These are phyloP conservation scores for Shargacucullia verbasci DNA, from an alignment of 2,888 invertebrate species.

Conservation along the genomic window DNA sequence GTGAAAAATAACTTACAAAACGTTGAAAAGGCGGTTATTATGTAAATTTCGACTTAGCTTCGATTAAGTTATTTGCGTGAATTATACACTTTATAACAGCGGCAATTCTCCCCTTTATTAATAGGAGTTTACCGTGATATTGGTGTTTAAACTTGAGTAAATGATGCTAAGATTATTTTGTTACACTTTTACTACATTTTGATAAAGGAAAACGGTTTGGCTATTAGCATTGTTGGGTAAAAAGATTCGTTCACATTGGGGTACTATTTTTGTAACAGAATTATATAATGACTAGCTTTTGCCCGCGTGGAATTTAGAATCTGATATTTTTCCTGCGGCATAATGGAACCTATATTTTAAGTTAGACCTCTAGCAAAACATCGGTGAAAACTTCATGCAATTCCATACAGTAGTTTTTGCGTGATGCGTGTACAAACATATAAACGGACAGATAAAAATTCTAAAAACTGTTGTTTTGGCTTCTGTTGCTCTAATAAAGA, in stretches of 20 bases:
- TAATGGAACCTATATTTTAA: too few relatives aligned
- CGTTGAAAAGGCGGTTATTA: slow-evolving; percentile 67
- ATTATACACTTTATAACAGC: slow-evolving; percentile 67
- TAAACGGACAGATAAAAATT: too few relatives aligned
- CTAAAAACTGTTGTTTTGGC: too few relatives aligned
- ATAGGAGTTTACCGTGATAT: slow-evolving; percentile 60
- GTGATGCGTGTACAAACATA: too few relatives aligned
- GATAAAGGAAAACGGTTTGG: slow-evolving; percentile 1
- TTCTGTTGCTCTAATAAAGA: too few relatives aligned
- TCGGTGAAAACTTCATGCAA: too few relatives aligned
- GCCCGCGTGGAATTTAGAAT: too few relatives aligned
- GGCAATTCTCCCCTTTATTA: slow-evolving; percentile 66
- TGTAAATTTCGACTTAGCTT: slow-evolving; percentile 66
- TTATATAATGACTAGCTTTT: too few relatives aligned
- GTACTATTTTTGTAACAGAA: background rate
- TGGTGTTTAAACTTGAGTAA: slow-evolving; percentile 52
- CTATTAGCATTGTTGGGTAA: slow-evolving; percentile 18
- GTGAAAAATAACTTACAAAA: slow-evolving; percentile 63
- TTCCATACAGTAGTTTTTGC: too few relatives aligned
- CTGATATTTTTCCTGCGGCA: too few relatives aligned
- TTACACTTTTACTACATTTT: slow-evolving; percentile 16
- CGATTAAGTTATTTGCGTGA: slow-evolving; percentile 75
- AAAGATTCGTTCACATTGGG: slow-evolving; percentile 1
- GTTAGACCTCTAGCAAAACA: too few relatives aligned
- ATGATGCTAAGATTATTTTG: slow-evolving; percentile 34